Conservation (phyloP, 1,140 invertebrate species). For the Pseudomyrmex dendroicus region DNA sequence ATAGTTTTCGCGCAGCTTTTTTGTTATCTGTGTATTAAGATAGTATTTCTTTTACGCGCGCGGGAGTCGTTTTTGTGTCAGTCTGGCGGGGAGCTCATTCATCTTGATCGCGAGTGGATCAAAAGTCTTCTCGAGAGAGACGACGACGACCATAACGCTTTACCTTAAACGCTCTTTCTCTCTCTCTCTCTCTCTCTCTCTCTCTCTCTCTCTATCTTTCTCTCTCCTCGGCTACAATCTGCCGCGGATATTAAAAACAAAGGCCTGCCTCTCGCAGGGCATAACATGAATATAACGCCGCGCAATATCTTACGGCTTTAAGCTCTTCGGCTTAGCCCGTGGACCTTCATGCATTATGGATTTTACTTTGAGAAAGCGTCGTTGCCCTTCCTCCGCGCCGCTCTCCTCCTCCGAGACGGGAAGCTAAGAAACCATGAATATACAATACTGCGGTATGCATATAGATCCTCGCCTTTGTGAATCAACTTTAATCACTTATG, state of each 20-base stretch:
- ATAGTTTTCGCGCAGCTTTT: background rate
- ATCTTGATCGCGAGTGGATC: constrained; percentile 50
- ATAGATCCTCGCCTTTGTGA: constrained; percentile 79
- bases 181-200: too few species aligned
- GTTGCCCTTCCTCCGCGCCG: constrained; percentile 32
- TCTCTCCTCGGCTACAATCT: constrained; percentile 59
- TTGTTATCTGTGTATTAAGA: background rate
- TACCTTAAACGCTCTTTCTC: constrained; percentile 57
- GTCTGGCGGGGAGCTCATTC: constrained; percentile 21
- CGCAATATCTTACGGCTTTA: constrained; percentile 82
- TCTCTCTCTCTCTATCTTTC: too few species aligned
- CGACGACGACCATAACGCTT: constrained; percentile 66
- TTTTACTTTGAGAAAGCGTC: constrained; percentile 80
- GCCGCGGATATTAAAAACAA: constrained; percentile 83
- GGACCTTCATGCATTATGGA: constrained; percentile 85
- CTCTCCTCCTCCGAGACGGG: constrained; percentile 68
- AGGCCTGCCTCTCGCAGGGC: constrained; percentile 79
- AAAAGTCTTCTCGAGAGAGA: constrained; percentile 30
- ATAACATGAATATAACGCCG: constrained; percentile 84
- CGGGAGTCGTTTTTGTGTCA: constrained; percentile 20
- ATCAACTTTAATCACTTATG: constrained; percentile 80
- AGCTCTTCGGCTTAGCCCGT: constrained; percentile 79
- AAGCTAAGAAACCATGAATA: constrained; percentile 85
- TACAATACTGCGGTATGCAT: constrained; percentile 83
- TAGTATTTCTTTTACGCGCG: background rate